phyloP scores from a whole-genome alignment of 2,888 invertebrate species.

The Halictus quadricinctus region DNA sequence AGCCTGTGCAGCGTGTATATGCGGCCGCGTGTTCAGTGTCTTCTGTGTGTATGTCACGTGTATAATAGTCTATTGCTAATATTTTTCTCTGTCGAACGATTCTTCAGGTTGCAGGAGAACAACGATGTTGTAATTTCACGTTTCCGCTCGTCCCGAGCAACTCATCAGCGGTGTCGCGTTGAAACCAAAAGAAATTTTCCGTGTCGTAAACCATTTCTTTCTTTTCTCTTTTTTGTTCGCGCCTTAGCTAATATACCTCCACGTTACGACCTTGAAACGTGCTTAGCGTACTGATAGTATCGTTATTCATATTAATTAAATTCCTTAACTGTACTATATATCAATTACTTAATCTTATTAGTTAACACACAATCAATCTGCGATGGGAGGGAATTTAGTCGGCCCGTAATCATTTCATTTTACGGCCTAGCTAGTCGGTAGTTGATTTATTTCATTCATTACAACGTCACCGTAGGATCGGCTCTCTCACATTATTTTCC shows the following conservation, averaged over 20 bases:
- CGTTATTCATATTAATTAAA: slow-evolving; percentile 78
- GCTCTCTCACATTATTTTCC: slow-evolving; percentile 22
- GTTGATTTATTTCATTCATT: slow-evolving; percentile 72
- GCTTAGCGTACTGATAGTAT: slow-evolving; percentile 78
- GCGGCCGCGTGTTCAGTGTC: slow-evolving; percentile 76
- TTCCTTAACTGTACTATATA: slow-evolving; percentile 79
- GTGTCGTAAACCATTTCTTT: slow-evolving; percentile 65
- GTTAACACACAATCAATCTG: slow-evolving; percentile 81
- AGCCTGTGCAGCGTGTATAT: slow-evolving; percentile 82
- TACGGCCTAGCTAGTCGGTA: slow-evolving; percentile 76
- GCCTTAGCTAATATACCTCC: slow-evolving; percentile 70
- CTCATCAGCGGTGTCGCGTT: slow-evolving; percentile 77
- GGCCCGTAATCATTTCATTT: slow-evolving; percentile 70
- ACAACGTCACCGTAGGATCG: slow-evolving; percentile 64
- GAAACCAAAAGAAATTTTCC: slow-evolving; percentile 62
- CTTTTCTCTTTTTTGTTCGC: neutral
- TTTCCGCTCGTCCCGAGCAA: slow-evolving; percentile 79
- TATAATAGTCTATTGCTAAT: slow-evolving; percentile 77
- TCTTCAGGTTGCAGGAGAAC: slow-evolving; percentile 71
- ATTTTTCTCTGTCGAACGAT: slow-evolving; percentile 74
- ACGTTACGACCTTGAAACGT: slow-evolving; percentile 75
- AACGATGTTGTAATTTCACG: slow-evolving; percentile 80
- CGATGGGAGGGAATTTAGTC: slow-evolving; percentile 80
- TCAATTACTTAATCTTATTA: slow-evolving; percentile 79
- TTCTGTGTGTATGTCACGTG: slow-evolving; percentile 36